Conservation (phyloP, 2,888 invertebrate species). For the Ptilodon capucinus region DNA sequence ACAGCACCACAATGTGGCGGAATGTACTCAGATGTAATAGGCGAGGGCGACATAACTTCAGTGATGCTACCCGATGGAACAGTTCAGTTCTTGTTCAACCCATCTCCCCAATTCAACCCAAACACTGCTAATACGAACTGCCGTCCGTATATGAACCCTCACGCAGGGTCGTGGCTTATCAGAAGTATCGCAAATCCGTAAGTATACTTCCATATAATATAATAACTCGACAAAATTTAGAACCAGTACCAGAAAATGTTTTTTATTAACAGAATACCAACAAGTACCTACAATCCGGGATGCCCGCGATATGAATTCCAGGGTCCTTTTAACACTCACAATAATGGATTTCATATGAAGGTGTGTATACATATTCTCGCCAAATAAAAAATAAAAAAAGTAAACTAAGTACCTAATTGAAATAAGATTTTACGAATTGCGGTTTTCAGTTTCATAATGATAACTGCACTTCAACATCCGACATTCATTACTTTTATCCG, state of each 20-base stretch:
- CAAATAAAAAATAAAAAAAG: neutral
- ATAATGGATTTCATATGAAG: constrained; percentile 24
- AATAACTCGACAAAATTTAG: neutral
- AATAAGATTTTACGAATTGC: too few species aligned
- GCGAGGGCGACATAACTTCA: constrained; percentile 67
- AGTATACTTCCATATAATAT: constrained; percentile 30
- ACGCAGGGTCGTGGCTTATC: constrained; percentile 55
- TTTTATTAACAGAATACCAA: constrained; percentile 6
- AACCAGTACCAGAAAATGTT: neutral
- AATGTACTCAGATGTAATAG: constrained; percentile 48
- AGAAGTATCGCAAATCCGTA: constrained; percentile 59
- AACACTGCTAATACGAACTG: constrained; percentile 20
- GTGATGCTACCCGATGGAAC: constrained; percentile 61
- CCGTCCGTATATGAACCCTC: constrained; percentile 23
- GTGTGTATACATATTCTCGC: constrained; percentile 9
- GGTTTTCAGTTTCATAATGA: constrained; percentile 69
- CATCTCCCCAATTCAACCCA: constrained; percentile 24
- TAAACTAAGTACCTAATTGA: too few species aligned
- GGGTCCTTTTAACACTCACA: constrained; percentile 3
- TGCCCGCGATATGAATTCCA: constrained; percentile 10
- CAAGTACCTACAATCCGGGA: constrained; percentile 4
- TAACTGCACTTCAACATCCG: constrained; percentile 66
- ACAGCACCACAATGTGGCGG: constrained; percentile 13
- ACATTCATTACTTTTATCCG: constrained; percentile 66
- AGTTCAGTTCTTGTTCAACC: constrained; percentile 60